Percentiles rank a stretch among this genome's conserved stretches.
Conservation (phyloP, 2,888 invertebrate species). For the Pharmacophagus antenor region DNA sequence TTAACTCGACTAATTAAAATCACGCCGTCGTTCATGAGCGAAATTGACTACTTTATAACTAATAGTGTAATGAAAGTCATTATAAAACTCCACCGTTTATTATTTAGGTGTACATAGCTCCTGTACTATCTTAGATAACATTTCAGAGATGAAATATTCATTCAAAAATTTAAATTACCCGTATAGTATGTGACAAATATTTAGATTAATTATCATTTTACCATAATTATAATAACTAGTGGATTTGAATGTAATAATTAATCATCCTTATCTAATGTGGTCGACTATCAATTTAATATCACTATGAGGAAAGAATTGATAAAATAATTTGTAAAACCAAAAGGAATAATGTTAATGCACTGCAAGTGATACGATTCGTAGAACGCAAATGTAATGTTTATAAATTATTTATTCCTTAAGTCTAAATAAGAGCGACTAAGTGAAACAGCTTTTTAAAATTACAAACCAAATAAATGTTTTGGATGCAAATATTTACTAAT, state of each 20-base stretch:
- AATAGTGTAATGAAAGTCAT: not conserved
- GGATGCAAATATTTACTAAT: too few relatives aligned
- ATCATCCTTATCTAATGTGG: not conserved
- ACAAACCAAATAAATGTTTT: too few relatives aligned
- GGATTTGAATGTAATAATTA: not conserved
- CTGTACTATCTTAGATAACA: not conserved
- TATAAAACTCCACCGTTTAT: not conserved
- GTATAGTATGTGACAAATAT: too few relatives aligned
- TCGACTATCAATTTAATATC: not conserved
- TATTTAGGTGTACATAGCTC: not conserved
- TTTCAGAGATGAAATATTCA: too few relatives aligned
- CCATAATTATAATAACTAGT: not conserved
- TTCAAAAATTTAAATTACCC: not conserved
- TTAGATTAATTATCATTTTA: not conserved
- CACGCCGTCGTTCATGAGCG: constrained; percentile 34
- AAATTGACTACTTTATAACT: constrained; percentile 17
- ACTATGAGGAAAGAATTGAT: not conserved
- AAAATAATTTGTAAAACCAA: not conserved
- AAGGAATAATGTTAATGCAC: not conserved
- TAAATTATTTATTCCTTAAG: not conserved
- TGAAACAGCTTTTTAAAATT: not conserved
- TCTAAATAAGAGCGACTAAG: not conserved
- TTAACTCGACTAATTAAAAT: constrained; percentile 44
- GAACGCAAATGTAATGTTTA: not conserved
- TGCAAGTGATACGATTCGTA: not conserved